Conservation (phyloP, 2,797 vertebrate genomes). For the Lates japonicus region DNA sequence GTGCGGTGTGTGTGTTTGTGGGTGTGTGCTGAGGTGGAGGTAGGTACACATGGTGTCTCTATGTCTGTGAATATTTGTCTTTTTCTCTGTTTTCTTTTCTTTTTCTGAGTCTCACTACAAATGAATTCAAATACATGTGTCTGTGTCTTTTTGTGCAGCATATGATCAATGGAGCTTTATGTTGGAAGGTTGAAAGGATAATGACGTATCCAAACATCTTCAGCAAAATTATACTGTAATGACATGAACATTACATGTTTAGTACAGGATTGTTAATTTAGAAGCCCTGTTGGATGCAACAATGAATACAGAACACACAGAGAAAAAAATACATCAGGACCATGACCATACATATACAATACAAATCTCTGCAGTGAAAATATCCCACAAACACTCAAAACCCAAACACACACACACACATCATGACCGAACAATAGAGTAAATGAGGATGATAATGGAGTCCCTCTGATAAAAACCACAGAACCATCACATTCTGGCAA, state of each 20-base stretch:
- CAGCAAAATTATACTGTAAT: background rate
- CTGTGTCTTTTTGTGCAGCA: slow-evolving; percentile 14
- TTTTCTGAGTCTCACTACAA: slow-evolving; percentile 3
- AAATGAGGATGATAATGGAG: slow-evolving; percentile 65
- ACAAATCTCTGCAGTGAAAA: slow-evolving; percentile 1
- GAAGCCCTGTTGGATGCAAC: background rate
- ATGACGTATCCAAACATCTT: background rate
- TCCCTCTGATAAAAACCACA: slow-evolving; percentile 63
- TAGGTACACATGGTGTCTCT: slow-evolving; percentile 26
- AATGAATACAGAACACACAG: slow-evolving; percentile 2
- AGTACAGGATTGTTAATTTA: slow-evolving; percentile 21
- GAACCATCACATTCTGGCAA: slow-evolving; percentile 57
- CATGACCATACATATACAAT: background rate
- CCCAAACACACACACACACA: slow-evolving; percentile 3
- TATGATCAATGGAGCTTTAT: slow-evolving; percentile 19
- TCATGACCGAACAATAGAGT: slow-evolving; percentile 35
- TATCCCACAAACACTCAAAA: background rate
- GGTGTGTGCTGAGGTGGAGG: slow-evolving; percentile 35
- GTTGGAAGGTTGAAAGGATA: background rate
- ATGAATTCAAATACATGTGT: background rate
- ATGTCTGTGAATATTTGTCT: slow-evolving; percentile 32
- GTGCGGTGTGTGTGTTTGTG: slow-evolving; percentile 43
- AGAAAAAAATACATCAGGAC: slow-evolving; percentile 5
- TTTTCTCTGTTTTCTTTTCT: slow-evolving; percentile 3
- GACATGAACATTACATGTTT: slow-evolving; percentile 5